Conservation (phyloP, 2,113 vertebrate genomes). For the Sorex araneus region DNA sequence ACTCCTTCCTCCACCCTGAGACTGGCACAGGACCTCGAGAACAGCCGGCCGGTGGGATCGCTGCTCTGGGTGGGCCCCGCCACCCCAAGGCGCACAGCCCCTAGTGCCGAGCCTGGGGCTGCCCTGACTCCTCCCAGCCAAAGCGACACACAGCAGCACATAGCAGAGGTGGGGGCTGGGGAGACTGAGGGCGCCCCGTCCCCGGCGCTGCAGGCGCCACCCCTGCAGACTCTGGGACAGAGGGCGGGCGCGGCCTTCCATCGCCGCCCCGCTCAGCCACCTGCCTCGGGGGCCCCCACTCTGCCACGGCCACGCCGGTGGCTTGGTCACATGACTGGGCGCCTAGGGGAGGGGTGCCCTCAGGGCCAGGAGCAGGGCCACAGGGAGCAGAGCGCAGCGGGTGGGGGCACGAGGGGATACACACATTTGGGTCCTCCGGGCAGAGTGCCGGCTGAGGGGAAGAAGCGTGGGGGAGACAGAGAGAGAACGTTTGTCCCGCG, state of each 20-base stretch:
- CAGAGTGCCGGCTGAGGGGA: constrained; percentile 89
- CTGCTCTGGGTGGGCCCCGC: not conserved
- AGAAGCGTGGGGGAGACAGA: constrained; percentile 86
- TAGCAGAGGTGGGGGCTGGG: not conserved
- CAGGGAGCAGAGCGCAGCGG: not conserved
- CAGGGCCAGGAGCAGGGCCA: too few species aligned
- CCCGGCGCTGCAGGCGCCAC: not conserved
- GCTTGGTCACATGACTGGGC: not conserved
- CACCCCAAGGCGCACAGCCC: too few species aligned
- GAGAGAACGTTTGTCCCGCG: constrained; percentile 88
- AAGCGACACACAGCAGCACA: not conserved
- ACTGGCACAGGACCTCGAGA: too few species aligned
- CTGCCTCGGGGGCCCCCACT: too few species aligned
- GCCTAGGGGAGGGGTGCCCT: not conserved
- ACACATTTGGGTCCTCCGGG: constrained; percentile 92
- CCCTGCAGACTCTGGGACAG: constrained; percentile 78
- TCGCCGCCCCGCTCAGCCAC: too few species aligned
- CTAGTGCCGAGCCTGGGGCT: not conserved
- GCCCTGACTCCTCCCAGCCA: not conserved
- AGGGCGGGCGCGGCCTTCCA: constrained; percentile 75
- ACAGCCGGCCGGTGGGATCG: too few species aligned
- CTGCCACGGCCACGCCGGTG: too few species aligned
- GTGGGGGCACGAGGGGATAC: constrained; percentile 84
- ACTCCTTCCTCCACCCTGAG: too few species aligned
- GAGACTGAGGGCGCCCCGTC: not conserved